Evolutionary conservation across 2,113 vertebrate genomes (phyloP), one percentile per base, ranked within the genome.

Genomic region (Rhinogobius similis): DNA sequence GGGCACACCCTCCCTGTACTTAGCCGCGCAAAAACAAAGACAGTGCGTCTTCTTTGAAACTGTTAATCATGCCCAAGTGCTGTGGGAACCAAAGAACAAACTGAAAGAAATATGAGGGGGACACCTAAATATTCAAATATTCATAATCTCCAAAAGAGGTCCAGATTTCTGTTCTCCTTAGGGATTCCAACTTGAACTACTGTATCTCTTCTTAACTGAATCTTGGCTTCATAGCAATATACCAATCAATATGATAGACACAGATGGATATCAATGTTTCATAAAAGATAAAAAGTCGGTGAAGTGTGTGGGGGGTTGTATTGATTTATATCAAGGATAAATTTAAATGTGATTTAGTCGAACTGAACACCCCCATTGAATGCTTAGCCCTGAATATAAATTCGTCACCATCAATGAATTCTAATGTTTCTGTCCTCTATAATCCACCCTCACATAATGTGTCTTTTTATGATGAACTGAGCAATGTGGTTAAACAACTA

Each of bases 81-180:
- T 55, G 10, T 55, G 52, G 52, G 52, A 55, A 23, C 21, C 23
- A 12, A 12, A 1, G 2, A 12, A 23, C 10, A 55, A 55, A 12
- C 23, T 9, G 1, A 55, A 55, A 55, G 52, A 10, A 26, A 26
- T 52, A 24, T 13, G 24, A 12, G 52, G 21, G 2, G 18, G 48
- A 52, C 48, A 52, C n/a, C n/a, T 52, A n/a, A n/a, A n/a, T n/a
- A n/a, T n/a, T n/a, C n/a, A 52, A 52, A 52, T 18, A 52, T 21
- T 1, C 18, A 18, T 10, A 52, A 18, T 52, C 48, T 52, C 48
- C 10, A 52, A 52, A 52, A 52, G 48, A 52, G 48, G n/a, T n/a
- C n/a, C 48, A 52, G 48, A 52, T 52, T 10, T 3, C 48, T n/a
- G 48, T n/a, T n/a, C n/a, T n/a, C n/a, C n/a, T n/a, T n/a, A n/a